Evolutionary conservation across 2,888 invertebrate species (phyloP), one percentile per base, ranked within the genome.

Genomic region (Alloplasta piceator): DNA sequence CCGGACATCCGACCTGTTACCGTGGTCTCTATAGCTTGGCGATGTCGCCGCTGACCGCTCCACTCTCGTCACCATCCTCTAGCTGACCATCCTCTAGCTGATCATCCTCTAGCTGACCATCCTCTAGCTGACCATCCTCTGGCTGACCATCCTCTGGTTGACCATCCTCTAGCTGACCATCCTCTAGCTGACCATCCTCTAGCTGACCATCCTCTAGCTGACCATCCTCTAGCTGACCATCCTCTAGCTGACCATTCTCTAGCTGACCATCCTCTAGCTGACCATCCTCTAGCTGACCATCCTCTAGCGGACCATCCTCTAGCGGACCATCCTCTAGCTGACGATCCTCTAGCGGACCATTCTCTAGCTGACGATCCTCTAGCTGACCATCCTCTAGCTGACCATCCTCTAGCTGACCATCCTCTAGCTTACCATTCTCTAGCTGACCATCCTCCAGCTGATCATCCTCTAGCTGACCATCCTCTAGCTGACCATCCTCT

Each of bases 1-100:
- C 92, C 91, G 92, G 91, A 91, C 89, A 85, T 91, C 91, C 92
- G 91, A 91, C 89, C 90, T 90, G 91, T 91, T 91, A 91, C 89
- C 89, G 83, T 87, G 83, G 73, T 78, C 78, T 52, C 39, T 70
- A 14, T 16, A 26, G 26, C 67, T 70, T 80, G 79, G 55, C 80
- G 76, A 76, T 75, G 67, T 79, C 71, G 72, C 72, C 81, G 61
- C 68, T 38, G 56, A 52, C 73, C 60, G 36, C 55, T 64, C 73
- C 81, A 67, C 77, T 52, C 78, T 84, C 76, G 78, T 63, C 84
- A 60, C 79, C 84, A 79, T 84, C 83, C 84, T 68, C 16, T n/a
- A n/a, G n/a, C n/a, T n/a, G n/a, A 39, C 39, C n/a, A n/a, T n/a
- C n/a, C n/a, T n/a, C n/a, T n/a, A n/a, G 50, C 80, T 82, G 46